A percentile compares a stretch with the other conserved stretches of the same genome.
Evolutionary conservation across 1,140 invertebrate species (phyloP).

Genomic region (Listronotus oregonensis): DNA sequence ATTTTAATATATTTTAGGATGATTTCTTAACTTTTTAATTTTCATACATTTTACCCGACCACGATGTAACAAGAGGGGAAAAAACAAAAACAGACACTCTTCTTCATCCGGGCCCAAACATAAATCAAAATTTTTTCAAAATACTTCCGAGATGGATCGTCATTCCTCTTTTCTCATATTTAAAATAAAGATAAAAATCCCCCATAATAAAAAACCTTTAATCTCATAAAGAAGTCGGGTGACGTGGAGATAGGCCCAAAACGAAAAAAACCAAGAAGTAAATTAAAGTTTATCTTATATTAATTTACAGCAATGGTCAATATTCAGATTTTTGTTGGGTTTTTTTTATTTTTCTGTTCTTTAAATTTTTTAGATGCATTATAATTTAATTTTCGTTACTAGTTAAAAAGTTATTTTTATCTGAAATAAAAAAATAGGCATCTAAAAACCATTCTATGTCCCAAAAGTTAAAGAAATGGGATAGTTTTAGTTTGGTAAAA

Average conservation of each 20-base stretch:
- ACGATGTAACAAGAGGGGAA: constrained; percentile 34
- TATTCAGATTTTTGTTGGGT: background rate
- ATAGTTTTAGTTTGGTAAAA: no score
- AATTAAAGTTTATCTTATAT: constrained; percentile 27
- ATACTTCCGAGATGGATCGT: constrained; percentile 33
- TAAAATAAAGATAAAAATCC: constrained; percentile 45
- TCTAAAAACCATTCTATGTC: no score
- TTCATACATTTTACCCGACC: constrained; percentile 1
- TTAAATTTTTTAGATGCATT: no score
- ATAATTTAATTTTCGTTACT: no score
- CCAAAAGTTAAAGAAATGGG: no score
- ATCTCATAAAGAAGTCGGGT: constrained; percentile 69
- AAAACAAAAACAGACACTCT: constrained; percentile 54
- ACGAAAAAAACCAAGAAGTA: constrained; percentile 72
- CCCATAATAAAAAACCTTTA: constrained; percentile 31
- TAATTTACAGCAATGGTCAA: background rate
- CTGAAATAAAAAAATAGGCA: no score
- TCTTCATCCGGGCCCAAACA: constrained; percentile 45
- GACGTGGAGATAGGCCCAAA: constrained; percentile 67
- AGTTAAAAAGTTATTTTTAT: no score
- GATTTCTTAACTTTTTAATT: no score
- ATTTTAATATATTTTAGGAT: no score
- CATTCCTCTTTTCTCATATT: constrained; percentile 44
- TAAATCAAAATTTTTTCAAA: no score
- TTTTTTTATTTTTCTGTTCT: no score